Conservation (phyloP, 2,888 invertebrate genomes). For the Blera fallax region DNA sequence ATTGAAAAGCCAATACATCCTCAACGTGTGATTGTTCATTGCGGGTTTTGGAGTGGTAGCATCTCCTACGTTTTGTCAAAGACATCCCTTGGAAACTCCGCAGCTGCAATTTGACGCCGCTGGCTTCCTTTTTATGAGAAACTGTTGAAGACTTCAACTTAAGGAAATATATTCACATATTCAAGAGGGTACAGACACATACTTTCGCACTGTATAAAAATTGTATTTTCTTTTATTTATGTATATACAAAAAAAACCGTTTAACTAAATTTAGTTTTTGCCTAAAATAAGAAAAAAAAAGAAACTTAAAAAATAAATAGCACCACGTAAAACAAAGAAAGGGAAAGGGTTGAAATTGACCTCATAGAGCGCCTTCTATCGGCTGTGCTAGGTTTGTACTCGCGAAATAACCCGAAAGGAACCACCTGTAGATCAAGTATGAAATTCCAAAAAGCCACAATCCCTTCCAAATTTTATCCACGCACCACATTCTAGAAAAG, state of each 20-base stretch:
- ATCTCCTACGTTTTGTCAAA: too few species aligned
- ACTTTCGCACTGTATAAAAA: conserved; percentile 19
- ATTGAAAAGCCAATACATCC: too few species aligned
- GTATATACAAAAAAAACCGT: conserved; percentile 41
- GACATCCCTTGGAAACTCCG: too few species aligned
- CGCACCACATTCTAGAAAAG: conserved; percentile 91
- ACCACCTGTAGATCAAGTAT: conserved; percentile 80
- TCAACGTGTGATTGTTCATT: too few species aligned
- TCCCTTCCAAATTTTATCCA: conserved; percentile 88
- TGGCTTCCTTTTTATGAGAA: too few species aligned
- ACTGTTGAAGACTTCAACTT: too few species aligned
- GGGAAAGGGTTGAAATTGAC: background rate
- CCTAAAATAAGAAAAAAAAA: conserved; percentile 15
- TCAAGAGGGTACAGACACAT: too few species aligned
- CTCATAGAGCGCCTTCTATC: background rate
- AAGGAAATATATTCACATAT: too few species aligned
- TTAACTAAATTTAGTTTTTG: conserved; percentile 50
- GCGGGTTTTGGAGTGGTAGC: too few species aligned
- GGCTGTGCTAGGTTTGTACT: conserved; percentile 15
- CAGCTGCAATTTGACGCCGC: too few species aligned
- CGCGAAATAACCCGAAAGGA: conserved; percentile 74
- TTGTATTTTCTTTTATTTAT: conserved; percentile 35
- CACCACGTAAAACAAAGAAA: conserved; percentile 43
- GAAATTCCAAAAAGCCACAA: conserved; percentile 86
- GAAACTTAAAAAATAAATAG: conserved; percentile 49